phyloP scores from a whole-genome alignment of 1,140 invertebrate genomes.

The Wasmannia auropunctata region DNA sequence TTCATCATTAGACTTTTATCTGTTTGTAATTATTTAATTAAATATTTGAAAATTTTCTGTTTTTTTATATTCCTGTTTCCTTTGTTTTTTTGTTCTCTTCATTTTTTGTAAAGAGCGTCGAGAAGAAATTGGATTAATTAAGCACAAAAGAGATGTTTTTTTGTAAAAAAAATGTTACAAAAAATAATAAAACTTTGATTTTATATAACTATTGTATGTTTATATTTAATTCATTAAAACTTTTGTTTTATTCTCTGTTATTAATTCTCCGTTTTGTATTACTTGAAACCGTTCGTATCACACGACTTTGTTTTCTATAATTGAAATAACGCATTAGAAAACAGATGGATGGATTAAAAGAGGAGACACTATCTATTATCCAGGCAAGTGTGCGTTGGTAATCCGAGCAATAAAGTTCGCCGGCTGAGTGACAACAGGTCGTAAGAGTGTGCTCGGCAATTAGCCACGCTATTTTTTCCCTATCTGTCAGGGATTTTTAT shows the following conservation, averaged over 20 bases:
- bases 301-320: neutral
- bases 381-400: constrained; percentile 42
- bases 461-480: constrained; percentile 47
- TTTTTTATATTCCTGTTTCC: neutral
- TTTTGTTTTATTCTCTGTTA: neutral
- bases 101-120: neutral
- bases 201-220: neutral
- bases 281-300: neutral
- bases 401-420: constrained; percentile 49
- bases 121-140: neutral
- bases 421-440: constrained; percentile 57
- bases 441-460: constrained; percentile 59
- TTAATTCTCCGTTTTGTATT: neutral
- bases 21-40: neutral
- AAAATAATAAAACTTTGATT: neutral
- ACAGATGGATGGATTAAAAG: constrained; percentile 37
- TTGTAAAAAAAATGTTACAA: neutral
- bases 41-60: neutral
- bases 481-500: neutral
- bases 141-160: neutral
- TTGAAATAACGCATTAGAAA: neutral
- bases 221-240: neutral
- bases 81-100: neutral
- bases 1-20: too few species aligned
- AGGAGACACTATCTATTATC: constrained; percentile 8